These are phyloP conservation scores for Cephus pygmeus DNA, from an alignment of 2,888 invertebrate genomes.

Conservation along the genomic window DNA sequence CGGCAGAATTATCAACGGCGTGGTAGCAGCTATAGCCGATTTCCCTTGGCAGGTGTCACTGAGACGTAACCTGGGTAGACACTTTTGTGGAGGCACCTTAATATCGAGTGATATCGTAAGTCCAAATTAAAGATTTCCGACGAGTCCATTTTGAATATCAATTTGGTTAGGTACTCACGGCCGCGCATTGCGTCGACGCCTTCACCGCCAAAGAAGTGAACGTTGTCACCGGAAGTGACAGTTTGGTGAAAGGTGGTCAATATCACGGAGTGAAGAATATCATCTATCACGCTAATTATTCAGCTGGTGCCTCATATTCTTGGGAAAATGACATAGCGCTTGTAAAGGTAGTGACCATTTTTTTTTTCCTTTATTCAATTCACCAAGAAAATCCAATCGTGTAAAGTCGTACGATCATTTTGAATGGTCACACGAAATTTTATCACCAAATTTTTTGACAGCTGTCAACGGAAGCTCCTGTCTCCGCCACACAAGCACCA, in stretches of 20 bases:
- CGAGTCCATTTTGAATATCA: too few relatives aligned
- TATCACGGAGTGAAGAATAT: constrained; percentile 11
- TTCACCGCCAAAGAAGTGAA: background rate
- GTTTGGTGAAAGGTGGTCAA: constrained; percentile 9
- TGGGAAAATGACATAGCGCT: constrained; percentile 17
- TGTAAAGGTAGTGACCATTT: background rate
- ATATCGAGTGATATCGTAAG: too few relatives aligned
- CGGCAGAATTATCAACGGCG: too few relatives aligned
- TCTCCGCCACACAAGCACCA: constrained; percentile 1
- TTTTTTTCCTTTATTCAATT: too few relatives aligned
- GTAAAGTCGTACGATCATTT: too few relatives aligned
- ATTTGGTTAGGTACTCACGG: constrained; percentile 11
- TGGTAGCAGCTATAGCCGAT: too few relatives aligned
- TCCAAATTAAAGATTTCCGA: too few relatives aligned
- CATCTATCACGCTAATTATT: constrained; percentile 11
- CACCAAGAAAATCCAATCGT: too few relatives aligned
- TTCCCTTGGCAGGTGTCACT: too few relatives aligned
- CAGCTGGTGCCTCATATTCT: background rate
- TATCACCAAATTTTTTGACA: background rate
- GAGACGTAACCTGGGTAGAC: too few relatives aligned
- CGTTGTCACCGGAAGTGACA: constrained; percentile 12
- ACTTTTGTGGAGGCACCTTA: too few relatives aligned
- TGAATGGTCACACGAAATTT: too few relatives aligned
- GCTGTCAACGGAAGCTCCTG: constrained; percentile 8
- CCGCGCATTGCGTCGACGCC: constrained; percentile 13